These are phyloP conservation scores for Aphidius ervi DNA, from an alignment of 1,140 invertebrate species.

Conservation along the genomic window DNA sequence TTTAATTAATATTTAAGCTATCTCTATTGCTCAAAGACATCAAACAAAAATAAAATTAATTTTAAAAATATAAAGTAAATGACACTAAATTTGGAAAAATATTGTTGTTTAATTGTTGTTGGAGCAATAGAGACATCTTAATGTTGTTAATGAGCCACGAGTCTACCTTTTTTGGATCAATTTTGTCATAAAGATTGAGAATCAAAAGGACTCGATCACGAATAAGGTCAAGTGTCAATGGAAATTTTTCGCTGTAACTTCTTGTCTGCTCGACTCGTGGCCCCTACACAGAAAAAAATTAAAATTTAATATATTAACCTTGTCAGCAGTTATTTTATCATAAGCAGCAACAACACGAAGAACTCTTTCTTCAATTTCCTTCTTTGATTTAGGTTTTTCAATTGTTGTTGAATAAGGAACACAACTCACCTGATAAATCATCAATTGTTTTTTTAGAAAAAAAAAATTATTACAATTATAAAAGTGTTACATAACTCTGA, in stretches of 20 bases:
- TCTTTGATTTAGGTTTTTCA: slow-evolving; percentile 23
- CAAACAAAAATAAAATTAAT: too few species aligned
- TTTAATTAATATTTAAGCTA: too few species aligned
- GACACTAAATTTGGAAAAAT: too few species aligned
- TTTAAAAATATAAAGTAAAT: too few species aligned
- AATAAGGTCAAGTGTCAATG: slow-evolving; percentile 78
- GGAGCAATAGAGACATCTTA: too few species aligned
- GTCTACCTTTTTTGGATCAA: slow-evolving; percentile 85
- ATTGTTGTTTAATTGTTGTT: too few species aligned
- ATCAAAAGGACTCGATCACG: slow-evolving; percentile 85
- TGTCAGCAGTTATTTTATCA: slow-evolving; percentile 73
- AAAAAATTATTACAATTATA: slow-evolving; percentile 16
- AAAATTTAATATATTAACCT: slow-evolving; percentile 57
- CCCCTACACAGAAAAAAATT: slow-evolving; percentile 61
- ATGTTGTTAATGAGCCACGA: slow-evolving; percentile 39
- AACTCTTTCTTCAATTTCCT: slow-evolving; percentile 67
- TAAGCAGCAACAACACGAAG: slow-evolving; percentile 73
- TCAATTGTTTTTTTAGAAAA: slow-evolving; percentile 23
- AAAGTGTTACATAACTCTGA: background rate
- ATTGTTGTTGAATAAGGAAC: slow-evolving; percentile 14
- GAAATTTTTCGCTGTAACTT: slow-evolving; percentile 68
- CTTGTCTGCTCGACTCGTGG: slow-evolving; percentile 56
- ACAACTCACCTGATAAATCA: slow-evolving; percentile 4
- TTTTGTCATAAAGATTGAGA: slow-evolving; percentile 94
- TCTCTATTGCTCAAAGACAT: too few species aligned